phyloP scores from a whole-genome alignment of 2,797 vertebrate species.

The Parauchenoglanis ngamensis region DNA sequence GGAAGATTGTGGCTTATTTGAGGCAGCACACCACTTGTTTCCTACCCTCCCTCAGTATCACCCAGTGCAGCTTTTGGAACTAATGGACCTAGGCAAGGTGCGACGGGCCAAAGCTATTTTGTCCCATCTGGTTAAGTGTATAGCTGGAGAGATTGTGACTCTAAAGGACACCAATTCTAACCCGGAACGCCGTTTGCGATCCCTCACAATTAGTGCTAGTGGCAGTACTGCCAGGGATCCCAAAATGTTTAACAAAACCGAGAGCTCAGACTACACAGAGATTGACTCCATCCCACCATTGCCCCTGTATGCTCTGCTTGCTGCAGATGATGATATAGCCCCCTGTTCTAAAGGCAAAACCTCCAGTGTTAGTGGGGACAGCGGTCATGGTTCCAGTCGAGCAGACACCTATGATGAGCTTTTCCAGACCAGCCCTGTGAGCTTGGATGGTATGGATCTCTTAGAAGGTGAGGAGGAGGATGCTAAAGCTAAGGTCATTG shows the following conservation, averaged over 20 bases:
- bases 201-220: slow-evolving; percentile 91
- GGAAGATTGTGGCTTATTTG: slow-evolving; percentile 96
- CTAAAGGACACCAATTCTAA: slow-evolving; percentile 79
- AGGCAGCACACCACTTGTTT: slow-evolving; percentile 91
- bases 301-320: slow-evolving; percentile 91
- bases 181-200: slow-evolving; percentile 84
- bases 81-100: slow-evolving; percentile 97
- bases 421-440: slow-evolving; percentile 77
- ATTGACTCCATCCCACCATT: slow-evolving; percentile 95
- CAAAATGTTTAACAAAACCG: slow-evolving; percentile 85
- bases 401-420: slow-evolving; percentile 89
- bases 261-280: slow-evolving; percentile 89
- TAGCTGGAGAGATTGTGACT: slow-evolving; percentile 92
- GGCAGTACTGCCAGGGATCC: slow-evolving; percentile 89
- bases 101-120: slow-evolving; percentile 94
- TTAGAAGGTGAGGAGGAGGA: slow-evolving; percentile 81
- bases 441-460: slow-evolving; percentile 67
- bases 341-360: slow-evolving; percentile 79
- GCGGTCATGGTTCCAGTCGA: slow-evolving; percentile 74
- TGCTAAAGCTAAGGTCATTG: slow-evolving; percentile 82
- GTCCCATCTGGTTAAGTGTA: slow-evolving; percentile 95
- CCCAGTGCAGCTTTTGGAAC: slow-evolving; percentile 91
- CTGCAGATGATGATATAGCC: slow-evolving; percentile 86
- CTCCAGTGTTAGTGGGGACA: slow-evolving; percentile 74
- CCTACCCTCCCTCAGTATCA: slow-evolving; percentile 97